Conservation (phyloP, 2,113 vertebrate genomes). For the Agapornis roseicollis region DNA sequence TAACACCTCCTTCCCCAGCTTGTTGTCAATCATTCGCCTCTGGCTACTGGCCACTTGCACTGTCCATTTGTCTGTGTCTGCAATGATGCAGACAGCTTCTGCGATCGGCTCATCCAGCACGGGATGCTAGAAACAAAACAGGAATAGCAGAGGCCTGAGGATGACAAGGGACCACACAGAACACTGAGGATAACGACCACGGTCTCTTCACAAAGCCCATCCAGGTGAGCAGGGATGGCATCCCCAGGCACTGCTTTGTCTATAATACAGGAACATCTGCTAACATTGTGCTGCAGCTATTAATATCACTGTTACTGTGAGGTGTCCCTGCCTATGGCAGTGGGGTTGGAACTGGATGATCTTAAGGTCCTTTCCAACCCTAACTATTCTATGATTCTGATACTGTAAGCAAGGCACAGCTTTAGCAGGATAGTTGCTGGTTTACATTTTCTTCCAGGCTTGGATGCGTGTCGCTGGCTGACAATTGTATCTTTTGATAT, state of each 20-base stretch:
- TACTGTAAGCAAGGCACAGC: neutral
- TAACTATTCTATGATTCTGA: too few relatives aligned
- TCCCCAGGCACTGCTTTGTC: neutral
- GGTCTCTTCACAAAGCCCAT: neutral
- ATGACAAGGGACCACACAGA: neutral
- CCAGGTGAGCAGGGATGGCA: neutral
- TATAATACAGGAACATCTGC: accelerated
- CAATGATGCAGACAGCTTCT: slow-evolving; percentile 97
- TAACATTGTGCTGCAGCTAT: accelerated
- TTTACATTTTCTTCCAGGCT: neutral
- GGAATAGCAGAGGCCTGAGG: neutral
- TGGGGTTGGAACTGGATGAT: too few relatives aligned
- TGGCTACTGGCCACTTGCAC: slow-evolving; percentile 98
- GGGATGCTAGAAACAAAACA: slow-evolving; percentile 83
- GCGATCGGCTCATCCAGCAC: slow-evolving; percentile 97
- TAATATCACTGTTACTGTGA: too few relatives aligned
- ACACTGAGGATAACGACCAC: neutral
- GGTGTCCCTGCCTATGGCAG: too few relatives aligned
- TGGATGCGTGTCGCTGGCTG: neutral
- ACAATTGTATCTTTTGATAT: neutral
- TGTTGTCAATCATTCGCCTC: slow-evolving; percentile 87
- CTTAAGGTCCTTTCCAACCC: too few relatives aligned
- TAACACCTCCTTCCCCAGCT: slow-evolving; percentile 93
- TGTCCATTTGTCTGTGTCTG: slow-evolving; percentile 96
- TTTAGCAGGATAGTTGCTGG: neutral